Evolutionary conservation across 2,888 invertebrate genomes (phyloP).

Genomic region (Volucella inflata): DNA sequence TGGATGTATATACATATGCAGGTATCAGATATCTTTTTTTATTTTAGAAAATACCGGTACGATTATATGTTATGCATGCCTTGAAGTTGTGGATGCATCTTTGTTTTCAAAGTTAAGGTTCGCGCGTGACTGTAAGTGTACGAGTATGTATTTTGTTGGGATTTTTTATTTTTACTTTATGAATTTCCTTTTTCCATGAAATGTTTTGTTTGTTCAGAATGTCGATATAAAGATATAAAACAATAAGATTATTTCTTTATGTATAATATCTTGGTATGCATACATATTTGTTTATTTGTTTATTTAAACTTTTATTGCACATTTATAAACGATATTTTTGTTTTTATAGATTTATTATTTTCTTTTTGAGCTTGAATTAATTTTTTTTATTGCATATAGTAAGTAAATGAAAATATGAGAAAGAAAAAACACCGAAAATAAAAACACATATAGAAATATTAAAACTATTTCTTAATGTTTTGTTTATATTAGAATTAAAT

Average conservation of each 20-base stretch:
- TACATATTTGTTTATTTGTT: conserved; percentile 39
- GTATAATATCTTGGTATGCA: conserved; percentile 27
- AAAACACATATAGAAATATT: conserved; percentile 7
- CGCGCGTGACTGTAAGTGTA: conserved; percentile 23
- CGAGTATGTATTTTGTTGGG: too few relatives aligned
- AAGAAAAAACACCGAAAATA: conserved; percentile 37
- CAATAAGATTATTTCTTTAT: conserved; percentile 50
- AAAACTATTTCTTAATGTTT: conserved; percentile 25
- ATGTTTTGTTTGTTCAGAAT: conserved; percentile 22
- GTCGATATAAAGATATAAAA: conserved; percentile 38
- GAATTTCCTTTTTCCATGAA: conserved; percentile 12
- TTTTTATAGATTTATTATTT: conserved; percentile 47
- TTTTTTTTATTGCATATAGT: conserved; percentile 26
- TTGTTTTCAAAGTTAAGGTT: conserved; percentile 6
- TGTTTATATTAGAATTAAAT: conserved; percentile 38
- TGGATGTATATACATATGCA: conserved; percentile 11
- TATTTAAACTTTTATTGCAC: conserved; percentile 33
- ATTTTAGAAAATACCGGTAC: conserved; percentile 38
- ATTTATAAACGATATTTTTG: conserved; percentile 57
- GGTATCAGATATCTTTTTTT: conserved; percentile 42
- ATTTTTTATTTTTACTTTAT: not conserved
- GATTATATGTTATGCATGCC: conserved; percentile 26
- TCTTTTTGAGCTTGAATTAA: conserved; percentile 48
- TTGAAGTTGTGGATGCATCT: conserved; percentile 22
- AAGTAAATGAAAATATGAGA: not conserved